A percentile compares a stretch with the other conserved stretches of the same genome.
Conservation (phyloP, 2,113 vertebrate genomes). For the Stegastes partitus region DNA sequence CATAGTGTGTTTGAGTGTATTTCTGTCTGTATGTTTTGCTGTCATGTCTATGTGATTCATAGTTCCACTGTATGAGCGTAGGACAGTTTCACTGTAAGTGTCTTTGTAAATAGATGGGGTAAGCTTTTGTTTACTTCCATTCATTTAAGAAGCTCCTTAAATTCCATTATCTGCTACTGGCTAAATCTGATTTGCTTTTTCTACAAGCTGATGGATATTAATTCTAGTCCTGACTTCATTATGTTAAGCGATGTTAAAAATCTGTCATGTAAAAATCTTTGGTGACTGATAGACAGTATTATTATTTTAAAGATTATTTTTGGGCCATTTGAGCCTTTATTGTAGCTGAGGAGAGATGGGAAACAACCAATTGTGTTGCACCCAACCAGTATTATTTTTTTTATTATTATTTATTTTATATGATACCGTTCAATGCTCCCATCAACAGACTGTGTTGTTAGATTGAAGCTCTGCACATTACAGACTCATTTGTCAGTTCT, state of each 20-base stretch:
- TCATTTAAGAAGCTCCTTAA: background rate
- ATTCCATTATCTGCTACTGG: slow-evolving; percentile 4
- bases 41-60: background rate
- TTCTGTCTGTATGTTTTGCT: background rate
- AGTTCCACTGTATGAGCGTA: background rate
- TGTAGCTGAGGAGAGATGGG: no score
- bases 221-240: background rate
- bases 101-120: background rate
- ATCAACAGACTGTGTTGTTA: background rate
- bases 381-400: no score
- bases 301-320: no score
- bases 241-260: background rate
- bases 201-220: background rate
- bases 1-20: background rate
- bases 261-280: background rate
- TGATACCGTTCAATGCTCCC: no score
- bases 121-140: background rate
- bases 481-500: background rate
- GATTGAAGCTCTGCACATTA: background rate
- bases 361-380: no score
- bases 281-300: background rate
- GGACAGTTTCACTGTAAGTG: background rate
- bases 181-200: background rate
- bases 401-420: no score
- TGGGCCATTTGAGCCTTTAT: no score